Base-by-base conservation (phyloP, 2,113 vertebrate species). In the Pipra filicauda region DNA sequence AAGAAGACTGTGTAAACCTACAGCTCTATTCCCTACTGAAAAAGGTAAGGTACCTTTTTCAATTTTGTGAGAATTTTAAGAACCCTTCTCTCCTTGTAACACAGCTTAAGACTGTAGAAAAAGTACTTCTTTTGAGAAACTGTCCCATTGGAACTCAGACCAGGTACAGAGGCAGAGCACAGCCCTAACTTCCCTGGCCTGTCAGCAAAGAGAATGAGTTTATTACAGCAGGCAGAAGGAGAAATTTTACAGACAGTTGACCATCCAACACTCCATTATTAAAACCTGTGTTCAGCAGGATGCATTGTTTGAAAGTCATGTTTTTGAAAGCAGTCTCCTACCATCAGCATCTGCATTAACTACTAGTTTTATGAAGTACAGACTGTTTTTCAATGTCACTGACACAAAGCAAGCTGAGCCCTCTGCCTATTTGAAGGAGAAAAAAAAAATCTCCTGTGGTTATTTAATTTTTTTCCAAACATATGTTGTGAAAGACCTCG, bases 401-500 rank as follows among this genome's bases (percentile, higher is more conserved):
- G 82, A 87, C 88, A 94, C 30, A 94, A 95, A 94, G 76, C 28
- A 92, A 91, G 69, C 41, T 88, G 94, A 93, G 79, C 55, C 65
- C 37, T n/a, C 23, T 49, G 80, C 58, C 71, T 90, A 31, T 54
- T 31, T 87, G 91, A 96, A 95, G 79, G 69, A 92, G 65, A 90
- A 91, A 93, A 67, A n/a, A 76, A 80, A 64, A 61, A 77, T 14
- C 69, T 89, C 93, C 82, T 78, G 88, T 59, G 64, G 65, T 95
- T 96, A 92, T 86, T 92, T 95, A 91, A 61, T 57, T 93, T 93
- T 92, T 93, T 92, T 92, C 59, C 76, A 87, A 96, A 87, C 54
- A 49, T 96, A 90, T 85, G 70, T 61, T 91, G 57, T 95, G 85
- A 93, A 94, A 94, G 90, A 73, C 80, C 41, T 81, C 49, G 1